Conservation (phyloP, 2,797 vertebrate species). For the Sebastes miniatus region DNA sequence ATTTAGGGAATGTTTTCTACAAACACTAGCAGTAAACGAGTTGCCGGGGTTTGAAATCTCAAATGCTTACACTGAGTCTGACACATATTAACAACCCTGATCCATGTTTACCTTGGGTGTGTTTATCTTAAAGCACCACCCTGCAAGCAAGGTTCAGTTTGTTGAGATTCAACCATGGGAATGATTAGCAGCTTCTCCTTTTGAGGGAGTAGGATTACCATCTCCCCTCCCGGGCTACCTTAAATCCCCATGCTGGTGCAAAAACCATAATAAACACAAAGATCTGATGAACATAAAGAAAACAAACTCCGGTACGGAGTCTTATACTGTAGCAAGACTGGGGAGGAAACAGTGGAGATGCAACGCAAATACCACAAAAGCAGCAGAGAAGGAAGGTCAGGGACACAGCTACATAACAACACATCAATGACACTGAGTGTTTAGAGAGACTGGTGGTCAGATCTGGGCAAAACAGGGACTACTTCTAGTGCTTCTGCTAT, state of each 20-base stretch:
- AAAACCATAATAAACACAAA: conserved; percentile 36
- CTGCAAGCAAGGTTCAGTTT: conserved; percentile 33
- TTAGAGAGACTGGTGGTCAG: conserved; percentile 50
- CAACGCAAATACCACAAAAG: conserved; percentile 59
- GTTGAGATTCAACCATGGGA: conserved; percentile 22
- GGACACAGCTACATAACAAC: conserved; percentile 58
- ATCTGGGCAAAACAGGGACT: conserved; percentile 69
- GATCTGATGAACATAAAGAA: conserved; percentile 38
- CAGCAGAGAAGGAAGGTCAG: conserved; percentile 42
- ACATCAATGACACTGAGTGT: conserved; percentile 52
- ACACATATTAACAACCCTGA: conserved; percentile 35
- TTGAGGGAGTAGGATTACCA: background rate
- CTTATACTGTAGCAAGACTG: conserved; percentile 23
- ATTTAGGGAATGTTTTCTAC: background rate
- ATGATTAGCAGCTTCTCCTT: background rate
- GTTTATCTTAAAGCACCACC: conserved; percentile 42
- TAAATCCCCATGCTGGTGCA: conserved; percentile 8
- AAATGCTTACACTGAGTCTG: conserved; percentile 12
- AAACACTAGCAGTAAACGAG: background rate
- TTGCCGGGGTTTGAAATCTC: conserved; percentile 6
- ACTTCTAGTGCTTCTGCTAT: background rate
- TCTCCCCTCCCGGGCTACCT: background rate
- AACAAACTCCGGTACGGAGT: conserved; percentile 6
- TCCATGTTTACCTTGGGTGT: conserved; percentile 51
- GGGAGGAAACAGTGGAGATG: conserved; percentile 41